phyloP scores from a whole-genome alignment of 2,113 vertebrate genomes.

The Sitta europaea region DNA sequence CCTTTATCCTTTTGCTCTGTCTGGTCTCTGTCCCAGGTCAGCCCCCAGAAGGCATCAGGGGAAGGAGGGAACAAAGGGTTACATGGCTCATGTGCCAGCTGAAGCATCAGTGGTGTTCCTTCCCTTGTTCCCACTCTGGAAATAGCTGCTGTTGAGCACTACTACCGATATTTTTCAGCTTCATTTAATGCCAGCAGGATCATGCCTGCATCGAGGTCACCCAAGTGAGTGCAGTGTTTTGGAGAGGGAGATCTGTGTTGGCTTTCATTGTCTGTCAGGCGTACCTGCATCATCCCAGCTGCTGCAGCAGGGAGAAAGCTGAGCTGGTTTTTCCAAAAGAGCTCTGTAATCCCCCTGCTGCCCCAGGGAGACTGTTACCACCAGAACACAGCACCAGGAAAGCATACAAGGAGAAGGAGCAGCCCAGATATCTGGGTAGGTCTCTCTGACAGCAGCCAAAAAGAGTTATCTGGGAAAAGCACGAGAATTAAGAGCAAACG shows the following conservation, averaged over 20 bases:
- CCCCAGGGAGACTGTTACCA: background rate
- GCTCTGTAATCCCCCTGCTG: background rate
- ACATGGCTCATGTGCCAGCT: background rate
- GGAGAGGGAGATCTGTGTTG: background rate
- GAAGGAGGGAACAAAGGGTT: background rate
- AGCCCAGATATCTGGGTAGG: background rate
- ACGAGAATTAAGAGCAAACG: background rate
- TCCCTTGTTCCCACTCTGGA: background rate
- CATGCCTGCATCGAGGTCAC: conserved; percentile 2
- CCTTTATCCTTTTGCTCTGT: too few species aligned
- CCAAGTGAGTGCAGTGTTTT: background rate
- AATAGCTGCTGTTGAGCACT: background rate
- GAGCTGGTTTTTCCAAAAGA: background rate
- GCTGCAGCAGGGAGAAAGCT: background rate
- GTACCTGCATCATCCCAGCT: background rate
- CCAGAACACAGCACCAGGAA: background rate
- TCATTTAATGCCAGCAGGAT: conserved; percentile 12
- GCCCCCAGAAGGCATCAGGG: background rate
- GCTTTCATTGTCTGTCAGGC: background rate
- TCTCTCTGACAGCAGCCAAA: background rate
- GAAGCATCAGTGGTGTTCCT: background rate
- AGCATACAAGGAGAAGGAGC: background rate
- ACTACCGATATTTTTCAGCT: conserved; percentile 21
- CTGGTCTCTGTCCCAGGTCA: too few species aligned
- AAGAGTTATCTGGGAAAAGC: background rate